Evolutionary conservation across 2,888 invertebrate genomes (phyloP).

Genomic region (Lobophora halterata): DNA sequence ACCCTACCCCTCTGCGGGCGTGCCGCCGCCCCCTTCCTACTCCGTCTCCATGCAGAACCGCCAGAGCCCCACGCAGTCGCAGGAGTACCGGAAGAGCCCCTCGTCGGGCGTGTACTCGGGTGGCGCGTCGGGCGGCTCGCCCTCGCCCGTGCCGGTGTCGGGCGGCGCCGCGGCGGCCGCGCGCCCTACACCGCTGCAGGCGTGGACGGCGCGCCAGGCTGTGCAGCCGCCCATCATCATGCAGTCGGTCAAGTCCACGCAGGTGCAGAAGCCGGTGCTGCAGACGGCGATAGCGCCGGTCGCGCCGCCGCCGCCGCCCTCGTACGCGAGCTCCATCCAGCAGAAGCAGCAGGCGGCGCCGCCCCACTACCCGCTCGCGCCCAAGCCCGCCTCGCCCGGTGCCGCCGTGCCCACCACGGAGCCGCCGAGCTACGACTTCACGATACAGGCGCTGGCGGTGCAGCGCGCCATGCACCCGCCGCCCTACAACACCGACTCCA

Average conservation of each 20-base stretch:
- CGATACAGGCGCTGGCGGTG: slow-evolving; percentile 90
- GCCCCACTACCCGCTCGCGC: slow-evolving; percentile 74
- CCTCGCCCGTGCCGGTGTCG: slow-evolving; percentile 85
- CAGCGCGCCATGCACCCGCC: slow-evolving; percentile 85
- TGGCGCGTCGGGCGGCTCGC: slow-evolving; percentile 83
- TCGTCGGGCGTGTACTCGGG: slow-evolving; percentile 93
- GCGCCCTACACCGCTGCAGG: slow-evolving; percentile 84
- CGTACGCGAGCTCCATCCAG: slow-evolving; percentile 90
- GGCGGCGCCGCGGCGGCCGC: slow-evolving; percentile 74
- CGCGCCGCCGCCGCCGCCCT: slow-evolving; percentile 90
- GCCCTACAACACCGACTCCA: slow-evolving; percentile 81
- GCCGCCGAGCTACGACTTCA: slow-evolving; percentile 95
- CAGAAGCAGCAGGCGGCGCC: slow-evolving; percentile 84
- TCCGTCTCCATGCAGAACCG: slow-evolving; percentile 92
- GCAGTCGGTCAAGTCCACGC: slow-evolving; percentile 97
- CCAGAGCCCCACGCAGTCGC: slow-evolving; percentile 91
- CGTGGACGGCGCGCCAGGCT: slow-evolving; percentile 92
- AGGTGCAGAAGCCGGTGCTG: slow-evolving; percentile 95
- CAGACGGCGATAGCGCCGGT: slow-evolving; percentile 98
- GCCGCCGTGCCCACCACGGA: slow-evolving; percentile 88
- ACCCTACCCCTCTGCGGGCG: slow-evolving; percentile 83
- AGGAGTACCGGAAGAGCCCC: slow-evolving; percentile 91
- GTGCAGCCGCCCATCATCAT: slow-evolving; percentile 97
- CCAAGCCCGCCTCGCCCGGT: slow-evolving; percentile 78
- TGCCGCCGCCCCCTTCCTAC: slow-evolving; percentile 91